Percentiles rank a stretch among this genome's conserved stretches.
Evolutionary conservation across 2,888 invertebrate genomes (phyloP).

Genomic region (Dicycla oo): DNA sequence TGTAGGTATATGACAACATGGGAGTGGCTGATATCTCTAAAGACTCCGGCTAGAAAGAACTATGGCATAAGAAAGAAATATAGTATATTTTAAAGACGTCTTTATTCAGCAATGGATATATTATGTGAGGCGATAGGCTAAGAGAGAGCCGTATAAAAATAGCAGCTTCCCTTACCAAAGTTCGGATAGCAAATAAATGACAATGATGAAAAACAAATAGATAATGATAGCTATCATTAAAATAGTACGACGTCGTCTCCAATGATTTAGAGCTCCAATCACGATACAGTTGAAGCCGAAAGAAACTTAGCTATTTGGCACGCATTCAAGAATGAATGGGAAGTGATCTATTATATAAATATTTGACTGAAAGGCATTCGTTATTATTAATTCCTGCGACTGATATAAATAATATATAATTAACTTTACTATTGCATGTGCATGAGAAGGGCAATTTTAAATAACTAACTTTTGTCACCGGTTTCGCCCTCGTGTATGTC

Average conservation of each 20-base stretch:
- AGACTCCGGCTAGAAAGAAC: no score
- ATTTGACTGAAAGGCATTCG: conserved; percentile 31
- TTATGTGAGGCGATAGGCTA: no score
- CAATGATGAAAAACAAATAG: no score
- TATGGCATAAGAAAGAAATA: no score
- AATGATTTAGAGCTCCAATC: conserved; percentile 11
- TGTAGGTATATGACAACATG: no score
- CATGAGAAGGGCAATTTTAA: background rate
- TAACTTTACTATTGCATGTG: conserved; percentile 27
- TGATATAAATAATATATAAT: conserved; percentile 30
- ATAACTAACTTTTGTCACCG: background rate
- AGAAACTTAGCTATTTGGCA: conserved; percentile 46
- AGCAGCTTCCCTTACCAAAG: no score
- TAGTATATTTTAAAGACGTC: no score
- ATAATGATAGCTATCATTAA: conserved; percentile 14
- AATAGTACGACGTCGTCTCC: background rate
- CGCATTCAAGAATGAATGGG: conserved; percentile 42
- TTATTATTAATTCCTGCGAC: conserved; percentile 30
- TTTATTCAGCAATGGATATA: no score
- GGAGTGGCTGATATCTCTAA: no score
- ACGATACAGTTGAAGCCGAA: conserved; percentile 9
- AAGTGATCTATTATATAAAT: conserved; percentile 44
- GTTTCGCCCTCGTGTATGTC: background rate
- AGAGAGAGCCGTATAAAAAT: no score
- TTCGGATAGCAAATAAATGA: no score